phyloP scores from a whole-genome alignment of 2,113 vertebrate genomes.

The Hucho hucho region DNA sequence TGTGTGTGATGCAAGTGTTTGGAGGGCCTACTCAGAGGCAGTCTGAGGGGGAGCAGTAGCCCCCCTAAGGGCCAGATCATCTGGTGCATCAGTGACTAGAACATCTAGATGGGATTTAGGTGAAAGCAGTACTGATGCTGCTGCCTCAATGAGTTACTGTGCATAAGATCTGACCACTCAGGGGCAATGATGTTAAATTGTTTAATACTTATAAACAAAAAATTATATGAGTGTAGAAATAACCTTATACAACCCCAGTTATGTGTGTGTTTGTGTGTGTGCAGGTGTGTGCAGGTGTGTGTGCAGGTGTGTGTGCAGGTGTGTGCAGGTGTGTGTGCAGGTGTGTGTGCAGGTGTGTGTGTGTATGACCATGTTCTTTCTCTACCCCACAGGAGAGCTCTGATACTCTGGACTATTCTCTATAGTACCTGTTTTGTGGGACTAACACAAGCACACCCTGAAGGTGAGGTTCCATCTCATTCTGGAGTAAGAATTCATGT shows the following conservation, averaged over 20 bases:
- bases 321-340: no score
- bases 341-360: no score
- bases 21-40: neutral
- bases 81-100: conserved; percentile 37
- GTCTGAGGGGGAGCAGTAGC: neutral
- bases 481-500: no score
- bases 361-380: conserved; percentile 11
- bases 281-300: no score
- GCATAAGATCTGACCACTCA: neutral
- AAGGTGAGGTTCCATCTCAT: conserved; percentile 79
- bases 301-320: no score
- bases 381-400: conserved; percentile 78
- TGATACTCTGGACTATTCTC: conserved; percentile 86
- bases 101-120: conserved; percentile 45
- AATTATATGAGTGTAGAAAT: no score
- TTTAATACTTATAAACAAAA: neutral
- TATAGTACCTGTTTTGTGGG: conserved; percentile 83
- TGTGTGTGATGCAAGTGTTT: neutral
- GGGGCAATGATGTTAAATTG: neutral
- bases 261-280: no score
- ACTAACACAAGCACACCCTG: conserved; percentile 81
- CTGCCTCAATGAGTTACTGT: neutral
- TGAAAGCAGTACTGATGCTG: conserved; percentile 14
- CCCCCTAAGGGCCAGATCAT: conserved; percentile 20
- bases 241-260: no score